A percentile compares a stretch with the other conserved stretches of the same genome.
Conservation (phyloP, 2,888 invertebrate genomes). For the Epistrophe grossulariae region DNA sequence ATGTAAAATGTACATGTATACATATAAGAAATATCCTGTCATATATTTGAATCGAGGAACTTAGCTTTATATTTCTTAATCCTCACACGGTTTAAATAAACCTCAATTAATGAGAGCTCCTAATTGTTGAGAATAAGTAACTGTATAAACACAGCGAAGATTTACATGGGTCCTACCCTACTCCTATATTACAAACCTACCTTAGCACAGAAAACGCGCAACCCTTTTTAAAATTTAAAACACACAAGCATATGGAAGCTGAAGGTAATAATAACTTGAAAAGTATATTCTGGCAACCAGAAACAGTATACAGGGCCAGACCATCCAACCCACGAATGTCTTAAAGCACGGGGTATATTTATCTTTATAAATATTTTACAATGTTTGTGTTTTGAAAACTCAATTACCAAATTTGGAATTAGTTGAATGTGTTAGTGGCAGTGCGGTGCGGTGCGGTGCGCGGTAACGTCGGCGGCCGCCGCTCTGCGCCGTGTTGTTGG, state of each 20-base stretch:
- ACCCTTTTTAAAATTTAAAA: conserved; percentile 21
- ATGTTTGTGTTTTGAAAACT: conserved; percentile 74
- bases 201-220: not conserved
- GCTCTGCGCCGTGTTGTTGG: not conserved
- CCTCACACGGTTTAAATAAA: conserved; percentile 51
- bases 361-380: conserved; percentile 73
- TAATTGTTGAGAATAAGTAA: conserved; percentile 64
- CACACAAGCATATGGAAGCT: conserved; percentile 38
- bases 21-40: not conserved
- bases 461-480: not conserved
- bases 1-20: not conserved
- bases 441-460: not conserved
- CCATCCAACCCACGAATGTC: conserved; percentile 30
- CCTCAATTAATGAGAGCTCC: conserved; percentile 54
- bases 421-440: conserved; percentile 31
- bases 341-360: conserved; percentile 55
- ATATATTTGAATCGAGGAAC: conserved; percentile 6
- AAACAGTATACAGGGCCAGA: not conserved
- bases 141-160: conserved; percentile 36
- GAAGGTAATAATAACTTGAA: conserved; percentile 43
- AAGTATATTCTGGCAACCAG: conserved; percentile 10
- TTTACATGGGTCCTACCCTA: not conserved
- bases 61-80: conserved; percentile 43
- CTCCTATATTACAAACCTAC: not conserved
- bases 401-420: conserved; percentile 69